These are phyloP conservation scores for Hetaerina titia DNA, from an alignment of 2,888 invertebrate species.

Conservation along the genomic window DNA sequence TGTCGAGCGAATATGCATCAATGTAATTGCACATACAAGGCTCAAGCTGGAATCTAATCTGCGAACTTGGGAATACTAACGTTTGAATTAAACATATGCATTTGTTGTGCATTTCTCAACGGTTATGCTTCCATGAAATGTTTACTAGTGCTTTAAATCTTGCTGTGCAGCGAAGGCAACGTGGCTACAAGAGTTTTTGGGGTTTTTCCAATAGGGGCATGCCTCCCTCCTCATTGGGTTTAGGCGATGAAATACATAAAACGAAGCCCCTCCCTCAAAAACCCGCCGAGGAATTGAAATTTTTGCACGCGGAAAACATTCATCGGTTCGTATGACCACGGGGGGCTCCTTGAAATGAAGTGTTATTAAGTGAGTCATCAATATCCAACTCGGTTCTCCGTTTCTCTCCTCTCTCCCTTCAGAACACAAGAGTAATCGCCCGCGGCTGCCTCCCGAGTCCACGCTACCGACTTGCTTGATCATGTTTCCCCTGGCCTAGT, in stretches of 20 bases:
- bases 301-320: background rate
- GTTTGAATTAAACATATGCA: no score
- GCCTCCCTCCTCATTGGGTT: background rate
- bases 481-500: background rate
- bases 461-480: constrained; percentile 11
- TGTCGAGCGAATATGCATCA: no score
- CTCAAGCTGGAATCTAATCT: no score
- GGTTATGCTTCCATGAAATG: no score
- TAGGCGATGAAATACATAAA: background rate
- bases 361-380: constrained; percentile 19
- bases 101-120: no score
- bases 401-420: background rate
- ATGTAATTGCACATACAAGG: no score
- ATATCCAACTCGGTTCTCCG: background rate
- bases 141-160: no score
- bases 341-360: constrained; percentile 5
- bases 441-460: background rate
- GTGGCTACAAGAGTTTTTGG: no score
- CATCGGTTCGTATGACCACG: background rate
- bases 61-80: no score
- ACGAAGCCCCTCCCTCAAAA: background rate
- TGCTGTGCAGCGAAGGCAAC: no score
- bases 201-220: no score
- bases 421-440: background rate
- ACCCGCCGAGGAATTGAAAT: background rate